Conservation (phyloP, 2,797 vertebrate genomes). For the Cynodonichthys magdalenae region DNA sequence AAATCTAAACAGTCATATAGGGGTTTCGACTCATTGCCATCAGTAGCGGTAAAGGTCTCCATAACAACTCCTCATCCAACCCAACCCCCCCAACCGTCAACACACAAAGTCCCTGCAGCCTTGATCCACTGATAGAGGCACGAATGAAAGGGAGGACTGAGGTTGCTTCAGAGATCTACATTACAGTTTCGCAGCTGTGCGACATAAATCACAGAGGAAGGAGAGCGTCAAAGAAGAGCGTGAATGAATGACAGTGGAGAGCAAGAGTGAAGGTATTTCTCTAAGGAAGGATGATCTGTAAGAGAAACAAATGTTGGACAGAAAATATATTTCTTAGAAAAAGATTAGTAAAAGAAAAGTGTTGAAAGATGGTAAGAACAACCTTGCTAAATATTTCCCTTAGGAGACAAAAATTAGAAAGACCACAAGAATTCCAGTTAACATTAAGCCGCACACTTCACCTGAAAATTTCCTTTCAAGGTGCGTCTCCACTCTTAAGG, state of each 20-base stretch:
- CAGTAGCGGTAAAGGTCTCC: conserved; percentile 66
- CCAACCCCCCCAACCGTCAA: conserved; percentile 23
- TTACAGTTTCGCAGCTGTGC: conserved; percentile 40
- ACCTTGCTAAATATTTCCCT: too few relatives aligned
- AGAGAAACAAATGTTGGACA: conserved; percentile 6
- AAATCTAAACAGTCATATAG: conserved; percentile 71
- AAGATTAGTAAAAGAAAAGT: too few relatives aligned
- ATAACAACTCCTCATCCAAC: conserved; percentile 55
- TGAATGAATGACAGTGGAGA: neutral
- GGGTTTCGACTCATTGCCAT: conserved; percentile 58
- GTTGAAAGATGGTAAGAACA: too few relatives aligned
- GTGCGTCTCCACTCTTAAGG: conserved; percentile 59
- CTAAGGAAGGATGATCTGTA: conserved; percentile 55
- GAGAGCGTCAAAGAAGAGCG: neutral
- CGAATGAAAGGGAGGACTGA: conserved; percentile 33
- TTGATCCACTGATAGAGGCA: conserved; percentile 50
- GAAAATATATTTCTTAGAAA: neutral
- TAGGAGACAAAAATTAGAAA: neutral
- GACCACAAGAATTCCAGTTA: conserved; percentile 56
- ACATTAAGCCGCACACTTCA: conserved; percentile 67
- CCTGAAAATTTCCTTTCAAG: conserved; percentile 43
- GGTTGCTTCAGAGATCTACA: conserved; percentile 46
- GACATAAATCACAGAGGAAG: conserved; percentile 56
- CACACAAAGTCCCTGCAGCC: conserved; percentile 20
- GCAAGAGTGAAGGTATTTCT: neutral